Evolutionary conservation across 2,113 vertebrate species (phyloP).

Genomic region (Oncorhynchus masou): DNA sequence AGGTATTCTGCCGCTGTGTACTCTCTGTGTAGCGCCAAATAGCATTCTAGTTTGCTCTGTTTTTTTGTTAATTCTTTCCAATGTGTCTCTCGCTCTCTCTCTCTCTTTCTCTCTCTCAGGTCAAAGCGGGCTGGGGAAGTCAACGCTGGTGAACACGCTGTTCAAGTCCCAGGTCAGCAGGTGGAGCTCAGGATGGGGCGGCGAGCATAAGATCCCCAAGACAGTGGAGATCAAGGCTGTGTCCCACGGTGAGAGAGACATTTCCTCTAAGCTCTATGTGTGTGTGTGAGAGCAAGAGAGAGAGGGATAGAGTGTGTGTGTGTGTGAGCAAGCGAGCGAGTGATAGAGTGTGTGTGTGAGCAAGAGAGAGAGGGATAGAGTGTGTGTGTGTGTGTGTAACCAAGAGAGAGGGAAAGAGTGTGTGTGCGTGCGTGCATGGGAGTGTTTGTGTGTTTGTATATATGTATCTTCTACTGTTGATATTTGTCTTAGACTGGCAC

Average conservation of each 20-base stretch:
- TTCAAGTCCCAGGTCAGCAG: slow-evolving; percentile 98
- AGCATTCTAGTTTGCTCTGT: no score
- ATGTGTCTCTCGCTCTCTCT: no score
- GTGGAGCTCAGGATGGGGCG: slow-evolving; percentile 86
- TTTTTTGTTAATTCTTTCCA: no score
- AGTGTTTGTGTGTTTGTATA: background rate
- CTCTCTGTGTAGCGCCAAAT: no score
- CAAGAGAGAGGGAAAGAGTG: no score
- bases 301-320: background rate
- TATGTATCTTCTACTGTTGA: no score
- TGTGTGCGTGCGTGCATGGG: background rate
- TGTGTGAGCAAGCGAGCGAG: no score
- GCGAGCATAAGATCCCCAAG: slow-evolving; percentile 95
- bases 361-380: no score
- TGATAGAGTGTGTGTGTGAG: no score
- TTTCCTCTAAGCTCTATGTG: no score
- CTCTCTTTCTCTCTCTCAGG: slow-evolving; percentile 64
- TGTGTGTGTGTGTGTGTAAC: no score
- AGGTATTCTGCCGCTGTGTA: no score
- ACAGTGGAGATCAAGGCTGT: slow-evolving; percentile 94
- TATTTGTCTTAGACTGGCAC: slow-evolving; percentile 9
- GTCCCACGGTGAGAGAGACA: slow-evolving; percentile 83
- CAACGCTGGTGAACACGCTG: slow-evolving; percentile 90
- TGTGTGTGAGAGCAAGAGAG: background rate
- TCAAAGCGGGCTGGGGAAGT: slow-evolving; percentile 92